Base-by-base conservation (phyloP, 2,888 invertebrate genomes). In the Drosophila phalerata region DNA sequence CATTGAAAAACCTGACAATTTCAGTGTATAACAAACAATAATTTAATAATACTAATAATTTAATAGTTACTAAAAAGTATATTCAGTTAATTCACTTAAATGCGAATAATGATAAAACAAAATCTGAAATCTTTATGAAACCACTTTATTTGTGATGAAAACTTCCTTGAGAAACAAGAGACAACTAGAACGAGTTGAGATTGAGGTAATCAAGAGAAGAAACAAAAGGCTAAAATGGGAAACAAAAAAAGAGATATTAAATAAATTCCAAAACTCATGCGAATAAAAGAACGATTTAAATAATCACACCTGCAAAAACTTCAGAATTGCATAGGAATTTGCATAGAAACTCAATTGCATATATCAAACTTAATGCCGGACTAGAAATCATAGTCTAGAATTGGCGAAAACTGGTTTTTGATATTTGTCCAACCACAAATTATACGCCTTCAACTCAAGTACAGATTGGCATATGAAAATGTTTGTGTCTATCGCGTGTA, bases 361-460 rank as follows among this genome's bases (percentile, higher is more conserved):
- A 58, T 28, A 53, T 48, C 32, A 49, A 37, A 40, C 25, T 34
- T 51, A 22, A 34, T 9, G 56, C 58, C 49, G 69, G 53, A 49
- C 47, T 51, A 68, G 42, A 69, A 55, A 70, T 55, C 56, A 45
- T 71, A 77, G 73, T 86, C 73, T 81, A 83, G 82, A 77, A 83
- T 77, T 68, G 60, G 17, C 37, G 56, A 45, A 13, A 82, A 82
- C 85, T 79, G 85, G 81, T 82, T 82, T 77, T n/a, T 10, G 9
- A 40, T 49, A 64, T 77, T 73, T 63, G 53, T 57, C 52, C 51
- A 63, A 43, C 55, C 38, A 5, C n/a, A 79, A 57, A 65, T 38
- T 55, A 25, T 8, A 45, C 69, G 65, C 62, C 65, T 77, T 77
- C 61, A 30, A 61, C 40, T 73, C 69, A 76, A 77, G 65, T 66